These are phyloP conservation scores for Chrysodeixis includens DNA, from an alignment of 2,888 invertebrate species.

Conservation along the genomic window DNA sequence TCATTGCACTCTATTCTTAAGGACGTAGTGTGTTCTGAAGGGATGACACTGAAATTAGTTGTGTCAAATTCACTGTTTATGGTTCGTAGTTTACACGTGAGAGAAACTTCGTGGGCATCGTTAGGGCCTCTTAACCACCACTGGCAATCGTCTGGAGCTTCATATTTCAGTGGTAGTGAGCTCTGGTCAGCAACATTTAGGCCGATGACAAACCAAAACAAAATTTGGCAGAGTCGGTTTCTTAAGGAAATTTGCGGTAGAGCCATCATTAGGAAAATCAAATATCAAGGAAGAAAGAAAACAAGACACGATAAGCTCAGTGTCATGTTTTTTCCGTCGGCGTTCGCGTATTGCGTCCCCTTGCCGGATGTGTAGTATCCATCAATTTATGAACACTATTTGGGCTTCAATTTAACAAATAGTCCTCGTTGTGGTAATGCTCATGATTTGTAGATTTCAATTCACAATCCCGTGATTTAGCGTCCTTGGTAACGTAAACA, in stretches of 20 bases:
- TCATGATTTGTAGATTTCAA: constrained; percentile 71
- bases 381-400: constrained; percentile 85
- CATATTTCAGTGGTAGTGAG: constrained; percentile 90
- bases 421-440: constrained; percentile 74
- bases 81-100: constrained; percentile 94
- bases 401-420: constrained; percentile 75
- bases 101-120: constrained; percentile 92
- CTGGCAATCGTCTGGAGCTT: constrained; percentile 96
- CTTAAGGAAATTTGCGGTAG: constrained; percentile 74
- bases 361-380: constrained; percentile 86
- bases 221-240: constrained; percentile 78
- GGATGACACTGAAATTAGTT: constrained; percentile 96
- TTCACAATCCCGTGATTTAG: constrained; percentile 63
- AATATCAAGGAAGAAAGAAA: constrained; percentile 87
- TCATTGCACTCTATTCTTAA: constrained; percentile 94
- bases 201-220: constrained; percentile 83
- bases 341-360: constrained; percentile 83
- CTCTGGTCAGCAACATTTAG: constrained; percentile 86
- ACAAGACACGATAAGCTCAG: constrained; percentile 84
- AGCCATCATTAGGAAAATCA: constrained; percentile 84
- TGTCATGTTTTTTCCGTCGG: constrained; percentile 89
- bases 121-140: constrained; percentile 92
- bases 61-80: constrained; percentile 96
- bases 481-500: constrained; percentile 63
- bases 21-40: constrained; percentile 94